phyloP scores from a whole-genome alignment of 1,140 invertebrate species.

The Popillia japonica region DNA sequence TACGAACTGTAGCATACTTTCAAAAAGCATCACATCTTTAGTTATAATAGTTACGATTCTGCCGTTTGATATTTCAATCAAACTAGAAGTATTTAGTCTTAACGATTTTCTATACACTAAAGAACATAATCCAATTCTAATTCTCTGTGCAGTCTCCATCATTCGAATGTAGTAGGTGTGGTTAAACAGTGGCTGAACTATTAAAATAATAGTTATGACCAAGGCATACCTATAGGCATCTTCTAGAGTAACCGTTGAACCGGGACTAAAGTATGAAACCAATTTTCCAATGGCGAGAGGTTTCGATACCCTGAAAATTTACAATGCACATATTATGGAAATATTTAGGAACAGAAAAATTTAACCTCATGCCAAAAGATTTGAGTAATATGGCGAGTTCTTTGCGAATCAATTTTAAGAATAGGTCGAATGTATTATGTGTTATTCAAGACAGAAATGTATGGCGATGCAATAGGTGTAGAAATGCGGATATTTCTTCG shows the following conservation, averaged over 20 bases:
- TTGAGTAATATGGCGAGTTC: too few species aligned
- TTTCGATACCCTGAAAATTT: conserved; percentile 45
- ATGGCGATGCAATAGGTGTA: too few species aligned
- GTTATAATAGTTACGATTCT: conserved; percentile 92
- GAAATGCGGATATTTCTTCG: too few species aligned
- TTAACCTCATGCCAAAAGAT: too few species aligned
- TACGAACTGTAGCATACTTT: conserved; percentile 71
- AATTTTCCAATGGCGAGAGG: conserved; percentile 48
- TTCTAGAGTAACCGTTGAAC: conserved; percentile 46
- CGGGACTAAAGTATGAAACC: conserved; percentile 52
- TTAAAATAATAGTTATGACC: conserved; percentile 43
- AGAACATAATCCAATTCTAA: conserved; percentile 79
- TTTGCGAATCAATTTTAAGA: too few species aligned
- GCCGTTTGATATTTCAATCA: conserved; percentile 83
- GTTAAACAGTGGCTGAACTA: conserved; percentile 45
- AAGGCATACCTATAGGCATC: conserved; percentile 47
- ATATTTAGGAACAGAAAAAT: too few species aligned
- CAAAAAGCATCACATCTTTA: conserved; percentile 83
- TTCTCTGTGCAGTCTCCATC: conserved; percentile 79
- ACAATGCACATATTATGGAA: not conserved
- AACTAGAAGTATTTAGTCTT: conserved; percentile 71
- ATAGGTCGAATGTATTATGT: too few species aligned
- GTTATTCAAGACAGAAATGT: too few species aligned
- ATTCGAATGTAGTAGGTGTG: conserved; percentile 81
- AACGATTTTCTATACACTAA: conserved; percentile 84